Evolutionary conservation across 2,888 invertebrate species (phyloP), one percentile per base, ranked within the genome.

Genomic region (Pseudolycoriella hygida): DNA sequence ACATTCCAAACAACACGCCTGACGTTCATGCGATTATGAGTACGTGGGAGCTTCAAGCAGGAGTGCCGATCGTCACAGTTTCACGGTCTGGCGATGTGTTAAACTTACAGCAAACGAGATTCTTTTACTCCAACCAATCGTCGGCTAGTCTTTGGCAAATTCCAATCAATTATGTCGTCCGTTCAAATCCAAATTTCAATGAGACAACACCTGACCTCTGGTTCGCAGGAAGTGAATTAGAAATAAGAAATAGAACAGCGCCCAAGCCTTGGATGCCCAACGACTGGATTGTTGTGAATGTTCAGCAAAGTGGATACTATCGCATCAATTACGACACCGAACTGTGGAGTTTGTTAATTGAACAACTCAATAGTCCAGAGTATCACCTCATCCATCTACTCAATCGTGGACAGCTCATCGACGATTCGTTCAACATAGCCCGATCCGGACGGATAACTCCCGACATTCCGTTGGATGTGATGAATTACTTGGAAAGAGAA

Each of bases 11-110:
- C 25, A 25, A 25, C 25, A 25, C 25, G 4, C 25, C 25, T 8
- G 25, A 25, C 8, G 25, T 25, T 25, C 25, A 25, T 25, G 25
- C 25, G 51, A 80, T 89, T 3, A 90, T 90, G 89, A 83, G 86
- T 55, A 84, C 87, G 0, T 89, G 89, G 89, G 89, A 88, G 0
- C 60, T 84, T 39, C 86, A 87, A 63, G 84, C 80, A 49, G 89
- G 89, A 1, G 89, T 80, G 59, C 90, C 90, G 0, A 74, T 87
- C 0, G 66, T 90, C 1, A 77, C 71, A 2, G 73, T 81, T 0
- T 67, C 56, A 0, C 69, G 79, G 49, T 25, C 25, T 4, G 25
- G 25, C 4, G 8, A 25, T 25, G 25, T 25, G 8, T 8, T 25
- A 8, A 25, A 25, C 25, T 25, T 25, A 25, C 25, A 25, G 25